Percentiles rank a stretch among this genome's conserved stretches.
Evolutionary conservation across 2,888 invertebrate species (phyloP).

Genomic region (Latrodectus hesperus): DNA sequence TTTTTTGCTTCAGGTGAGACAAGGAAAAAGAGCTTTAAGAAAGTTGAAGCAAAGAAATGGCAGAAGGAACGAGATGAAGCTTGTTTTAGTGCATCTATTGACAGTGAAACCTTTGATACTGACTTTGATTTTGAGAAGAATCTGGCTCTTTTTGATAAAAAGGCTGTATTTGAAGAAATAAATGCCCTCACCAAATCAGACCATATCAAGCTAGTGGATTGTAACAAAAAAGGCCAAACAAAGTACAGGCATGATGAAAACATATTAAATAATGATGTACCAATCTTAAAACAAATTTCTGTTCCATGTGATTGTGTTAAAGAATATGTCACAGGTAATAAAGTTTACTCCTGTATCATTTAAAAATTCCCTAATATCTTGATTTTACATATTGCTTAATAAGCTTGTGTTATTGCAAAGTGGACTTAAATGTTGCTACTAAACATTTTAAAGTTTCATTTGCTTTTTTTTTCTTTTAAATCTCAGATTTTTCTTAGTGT

Average conservation of each 20-base stretch:
- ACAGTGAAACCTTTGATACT: slow-evolving; percentile 80
- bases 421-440: too few relatives aligned
- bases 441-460: too few relatives aligned
- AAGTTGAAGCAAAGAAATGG: slow-evolving; percentile 77
- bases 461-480: too few relatives aligned
- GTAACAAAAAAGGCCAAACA: slow-evolving; percentile 72
- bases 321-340: slow-evolving; percentile 81
- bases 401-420: too few relatives aligned
- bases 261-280: slow-evolving; percentile 82
- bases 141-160: slow-evolving; percentile 90
- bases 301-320: slow-evolving; percentile 81
- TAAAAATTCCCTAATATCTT: too few relatives aligned
- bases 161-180: slow-evolving; percentile 85
- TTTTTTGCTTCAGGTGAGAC: slow-evolving; percentile 34
- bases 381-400: too few relatives aligned
- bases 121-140: slow-evolving; percentile 98
- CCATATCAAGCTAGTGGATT: slow-evolving; percentile 77
- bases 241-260: slow-evolving; percentile 91
- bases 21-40: slow-evolving; percentile 75
- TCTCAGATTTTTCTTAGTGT: too few relatives aligned
- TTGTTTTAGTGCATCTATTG: slow-evolving; percentile 85
- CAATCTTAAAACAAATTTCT: slow-evolving; percentile 82
- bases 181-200: slow-evolving; percentile 81
- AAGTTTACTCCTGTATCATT: background rate
- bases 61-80: slow-evolving; percentile 81